phyloP scores from a whole-genome alignment of 2,888 invertebrate genomes.

The Zaprionus lineosus region DNA sequence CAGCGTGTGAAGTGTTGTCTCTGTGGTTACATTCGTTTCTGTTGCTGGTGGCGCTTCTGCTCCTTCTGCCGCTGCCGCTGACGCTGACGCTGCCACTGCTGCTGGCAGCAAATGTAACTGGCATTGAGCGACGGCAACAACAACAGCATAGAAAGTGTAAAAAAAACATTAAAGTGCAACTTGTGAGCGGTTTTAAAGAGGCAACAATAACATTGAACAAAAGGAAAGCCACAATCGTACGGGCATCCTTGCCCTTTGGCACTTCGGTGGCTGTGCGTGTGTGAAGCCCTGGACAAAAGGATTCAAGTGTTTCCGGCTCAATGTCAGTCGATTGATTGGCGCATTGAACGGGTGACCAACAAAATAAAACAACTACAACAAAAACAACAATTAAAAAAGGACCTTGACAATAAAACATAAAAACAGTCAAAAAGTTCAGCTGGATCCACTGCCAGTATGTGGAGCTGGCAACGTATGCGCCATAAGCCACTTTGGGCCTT shows the following conservation, averaged over 20 bases:
- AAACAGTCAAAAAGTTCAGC: conserved; percentile 8
- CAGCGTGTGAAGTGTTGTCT: conserved; percentile 39
- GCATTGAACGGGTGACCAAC: conserved; percentile 34
- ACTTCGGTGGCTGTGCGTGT: neutral
- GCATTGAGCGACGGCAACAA: conserved; percentile 53
- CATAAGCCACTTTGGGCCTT: conserved; percentile 78
- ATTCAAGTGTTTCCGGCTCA: conserved; percentile 39
- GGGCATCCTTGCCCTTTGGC: conserved; percentile 27
- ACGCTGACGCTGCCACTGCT: conserved; percentile 19
- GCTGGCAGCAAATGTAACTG: conserved; percentile 23
- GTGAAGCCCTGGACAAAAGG: conserved; percentile 15
- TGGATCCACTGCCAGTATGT: conserved; percentile 56
- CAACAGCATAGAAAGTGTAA: neutral
- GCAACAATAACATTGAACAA: conserved; percentile 6
- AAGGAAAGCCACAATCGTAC: neutral
- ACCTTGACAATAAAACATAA: neutral
- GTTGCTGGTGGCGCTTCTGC: conserved; percentile 21
- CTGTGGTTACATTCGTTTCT: conserved; percentile 29
- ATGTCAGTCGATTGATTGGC: conserved; percentile 52
- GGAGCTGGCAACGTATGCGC: conserved; percentile 72
- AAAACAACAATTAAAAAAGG: conserved; percentile 11
- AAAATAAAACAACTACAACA: neutral
- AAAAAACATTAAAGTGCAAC: conserved; percentile 41
- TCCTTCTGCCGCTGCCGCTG: neutral
- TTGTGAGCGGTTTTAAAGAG: conserved; percentile 42